Conservation (phyloP, 1,140 invertebrate genomes). For the Zaprionus taronus region DNA sequence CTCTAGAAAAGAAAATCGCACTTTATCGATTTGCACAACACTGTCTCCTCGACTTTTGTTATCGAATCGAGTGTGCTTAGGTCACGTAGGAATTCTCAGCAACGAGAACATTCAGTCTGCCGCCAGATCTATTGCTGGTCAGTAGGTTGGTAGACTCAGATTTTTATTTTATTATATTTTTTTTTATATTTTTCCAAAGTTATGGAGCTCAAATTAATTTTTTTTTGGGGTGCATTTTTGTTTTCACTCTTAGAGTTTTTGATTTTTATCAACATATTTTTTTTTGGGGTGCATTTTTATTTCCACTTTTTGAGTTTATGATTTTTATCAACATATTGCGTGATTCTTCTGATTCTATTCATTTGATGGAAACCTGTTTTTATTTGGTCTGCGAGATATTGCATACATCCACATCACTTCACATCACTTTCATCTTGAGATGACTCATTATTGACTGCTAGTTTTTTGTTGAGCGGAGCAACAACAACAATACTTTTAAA, state of each 20-base stretch:
- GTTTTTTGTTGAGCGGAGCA: too few relatives aligned
- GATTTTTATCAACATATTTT: not conserved
- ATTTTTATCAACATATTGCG: too few relatives aligned
- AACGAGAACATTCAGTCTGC: not conserved
- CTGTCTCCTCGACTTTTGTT: not conserved
- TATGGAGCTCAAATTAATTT: not conserved
- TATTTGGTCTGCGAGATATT: too few relatives aligned
- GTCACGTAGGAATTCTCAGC: not conserved
- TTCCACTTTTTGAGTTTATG: too few relatives aligned
- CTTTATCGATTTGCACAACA: not conserved
- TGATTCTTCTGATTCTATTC: too few relatives aligned
- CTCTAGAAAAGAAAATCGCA: not conserved
- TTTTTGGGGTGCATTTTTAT: not conserved
- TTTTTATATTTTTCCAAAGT: not conserved
- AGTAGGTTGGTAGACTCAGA: not conserved
- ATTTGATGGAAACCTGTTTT: too few relatives aligned
- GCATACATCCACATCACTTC: too few relatives aligned
- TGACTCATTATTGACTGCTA: too few relatives aligned
- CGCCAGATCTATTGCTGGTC: not conserved
- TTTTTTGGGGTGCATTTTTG: not conserved
- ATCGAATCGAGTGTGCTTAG: not conserved
- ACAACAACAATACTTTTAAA: too few relatives aligned
- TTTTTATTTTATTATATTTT: not conserved
- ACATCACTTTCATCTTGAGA: too few relatives aligned
- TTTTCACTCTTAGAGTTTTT: too few relatives aligned